Base-by-base conservation (phyloP, 2,797 vertebrate genomes). In the Fundulus diaphanus region DNA sequence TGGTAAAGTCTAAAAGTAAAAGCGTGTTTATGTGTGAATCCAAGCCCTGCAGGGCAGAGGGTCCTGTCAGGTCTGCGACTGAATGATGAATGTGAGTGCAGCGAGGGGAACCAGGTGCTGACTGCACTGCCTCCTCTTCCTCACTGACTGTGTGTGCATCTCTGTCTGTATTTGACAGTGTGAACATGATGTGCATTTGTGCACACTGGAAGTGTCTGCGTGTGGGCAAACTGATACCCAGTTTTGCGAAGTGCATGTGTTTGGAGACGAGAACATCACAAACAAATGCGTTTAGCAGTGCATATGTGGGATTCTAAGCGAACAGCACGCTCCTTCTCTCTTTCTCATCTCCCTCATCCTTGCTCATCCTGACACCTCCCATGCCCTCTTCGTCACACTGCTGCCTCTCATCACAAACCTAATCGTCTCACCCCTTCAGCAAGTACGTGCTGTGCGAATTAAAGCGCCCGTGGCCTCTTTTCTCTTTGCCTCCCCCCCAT, bases 361-460 rank as follows among this genome's bases (percentile, higher is more conserved):
- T 87, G 87, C 92, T 94, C 93, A 93, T 92, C 92, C 90, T 89
- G 90, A 92, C 93, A 92, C 84, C 88, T 91, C 89, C 88, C 87
- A 90, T 94, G 91, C 92, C 93, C 93, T 92, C 91, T 92, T 91
- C 91, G 92, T 94, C 93, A 94, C 93, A 93, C 87, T 90, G 84
- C 90, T 94, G 93, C 92, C 92, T 93, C 93, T 95, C 94, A 94
- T 94, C 94, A 94, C 93, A 95, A 94, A 95, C 93, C 93, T 94
- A 93, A 95, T 95, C 94, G 92, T 91, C 92, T 94, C 93, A 90
- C 89, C 94, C 93, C 93, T 89, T 92, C 87, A 89, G 93, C 92
- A 87, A 93, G 86, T 92, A 94, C 92, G 93, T 95, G 94, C 93
- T 85, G 89, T 85, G 92, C 85, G 92, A 95, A 94, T 95, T 93